These are phyloP conservation scores for Muscicapa striata DNA, from an alignment of 2,797 vertebrate species.

Conservation along the genomic window DNA sequence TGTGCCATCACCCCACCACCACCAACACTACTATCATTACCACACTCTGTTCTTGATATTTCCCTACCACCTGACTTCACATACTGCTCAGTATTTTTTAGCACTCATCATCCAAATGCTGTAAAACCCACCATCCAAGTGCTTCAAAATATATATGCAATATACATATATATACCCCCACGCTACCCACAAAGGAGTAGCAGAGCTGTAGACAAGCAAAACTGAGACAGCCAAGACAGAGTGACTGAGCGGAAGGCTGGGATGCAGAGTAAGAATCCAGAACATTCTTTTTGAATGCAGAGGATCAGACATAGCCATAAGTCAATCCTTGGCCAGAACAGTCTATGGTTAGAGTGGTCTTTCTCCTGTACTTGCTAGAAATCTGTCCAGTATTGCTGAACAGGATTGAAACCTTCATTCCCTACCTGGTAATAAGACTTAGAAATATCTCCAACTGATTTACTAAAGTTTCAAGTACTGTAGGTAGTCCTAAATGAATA, in stretches of 20 bases:
- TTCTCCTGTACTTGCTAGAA: not conserved
- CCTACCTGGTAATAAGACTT: not conserved
- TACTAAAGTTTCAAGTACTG: not conserved
- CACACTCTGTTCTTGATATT: not conserved
- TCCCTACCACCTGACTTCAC: not conserved
- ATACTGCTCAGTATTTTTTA: conserved; percentile 2
- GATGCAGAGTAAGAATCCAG: not conserved
- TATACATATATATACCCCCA: not conserved
- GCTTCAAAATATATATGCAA: not conserved
- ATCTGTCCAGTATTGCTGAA: not conserved
- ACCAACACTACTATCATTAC: not conserved
- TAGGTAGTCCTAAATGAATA: not conserved
- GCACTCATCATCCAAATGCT: not conserved
- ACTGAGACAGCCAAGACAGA: not conserved
- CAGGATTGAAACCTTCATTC: not conserved
- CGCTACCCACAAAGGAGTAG: conserved; percentile 9
- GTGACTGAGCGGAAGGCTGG: not conserved
- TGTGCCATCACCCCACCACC: not conserved
- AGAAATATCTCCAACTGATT: not conserved
- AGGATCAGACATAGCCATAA: not conserved
- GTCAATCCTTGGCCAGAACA: not conserved
- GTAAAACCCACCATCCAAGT: not conserved
- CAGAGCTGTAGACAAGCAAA: conserved; percentile 20
- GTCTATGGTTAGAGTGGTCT: not conserved
- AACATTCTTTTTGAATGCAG: not conserved